Conservation (phyloP, 2,888 invertebrate genomes). For the Folsomia manolachei region DNA sequence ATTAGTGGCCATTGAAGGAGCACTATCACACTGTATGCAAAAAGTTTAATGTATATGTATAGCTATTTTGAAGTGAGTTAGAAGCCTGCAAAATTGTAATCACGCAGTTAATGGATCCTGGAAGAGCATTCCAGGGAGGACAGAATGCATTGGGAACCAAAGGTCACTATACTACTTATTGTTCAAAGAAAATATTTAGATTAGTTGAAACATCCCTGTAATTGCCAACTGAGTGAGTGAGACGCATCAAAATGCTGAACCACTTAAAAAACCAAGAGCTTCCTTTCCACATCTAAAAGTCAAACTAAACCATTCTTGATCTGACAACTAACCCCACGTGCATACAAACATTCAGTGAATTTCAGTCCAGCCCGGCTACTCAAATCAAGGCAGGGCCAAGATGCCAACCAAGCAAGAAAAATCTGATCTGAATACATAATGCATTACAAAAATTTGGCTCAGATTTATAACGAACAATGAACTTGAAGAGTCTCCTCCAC, state of each 20-base stretch:
- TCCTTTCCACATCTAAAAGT: neutral
- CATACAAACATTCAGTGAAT: too few species aligned
- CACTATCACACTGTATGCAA: too few species aligned
- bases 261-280: neutral
- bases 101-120: neutral
- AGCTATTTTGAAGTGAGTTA: neutral
- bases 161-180: neutral
- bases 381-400: neutral
- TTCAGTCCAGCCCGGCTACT: neutral
- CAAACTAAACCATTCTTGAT: neutral
- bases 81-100: neutral
- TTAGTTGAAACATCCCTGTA: neutral
- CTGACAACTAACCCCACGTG: neutral
- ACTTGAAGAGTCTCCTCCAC: neutral
- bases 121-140: too few species aligned
- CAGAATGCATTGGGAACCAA: neutral
- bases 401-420: slow-evolving; percentile 2
- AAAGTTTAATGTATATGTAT: too few species aligned
- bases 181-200: neutral
- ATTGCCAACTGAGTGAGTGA: neutral
- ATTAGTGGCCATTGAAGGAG: too few species aligned
- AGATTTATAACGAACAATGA: neutral
- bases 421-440: slow-evolving; percentile 26
- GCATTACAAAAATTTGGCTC: neutral
- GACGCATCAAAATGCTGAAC: neutral